A percentile compares a stretch with the other conserved stretches of the same genome.
Conservation (phyloP, 2,888 invertebrate genomes). For the Thecocarcelia acutangulata region DNA sequence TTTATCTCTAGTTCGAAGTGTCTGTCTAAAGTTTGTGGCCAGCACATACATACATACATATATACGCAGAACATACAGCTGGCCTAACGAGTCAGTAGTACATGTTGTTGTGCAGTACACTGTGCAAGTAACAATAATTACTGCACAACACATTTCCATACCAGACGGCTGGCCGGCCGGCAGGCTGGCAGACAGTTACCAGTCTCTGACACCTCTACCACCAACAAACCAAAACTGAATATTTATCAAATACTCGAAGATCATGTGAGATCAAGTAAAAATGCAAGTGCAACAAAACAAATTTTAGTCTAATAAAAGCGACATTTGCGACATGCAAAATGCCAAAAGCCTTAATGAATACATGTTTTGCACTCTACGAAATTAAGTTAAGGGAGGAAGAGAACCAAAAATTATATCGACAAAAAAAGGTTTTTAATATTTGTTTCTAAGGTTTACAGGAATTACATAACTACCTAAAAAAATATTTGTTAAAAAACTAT, state of each 20-base stretch:
- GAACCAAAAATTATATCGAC: too few species aligned
- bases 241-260: constrained; percentile 46
- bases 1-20: constrained; percentile 63
- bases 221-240: constrained; percentile 22
- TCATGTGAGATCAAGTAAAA: constrained; percentile 57
- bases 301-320: constrained; percentile 64
- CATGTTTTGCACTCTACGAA: constrained; percentile 6
- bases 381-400: not conserved
- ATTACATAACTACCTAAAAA: too few species aligned
- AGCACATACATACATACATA: too few species aligned
- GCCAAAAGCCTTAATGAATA: constrained; percentile 58
- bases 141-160: constrained; percentile 30
- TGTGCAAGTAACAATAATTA: constrained; percentile 39
- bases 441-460: too few species aligned
- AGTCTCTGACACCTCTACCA: constrained; percentile 15
- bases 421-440: too few species aligned
- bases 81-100: constrained; percentile 1
- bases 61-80: constrained; percentile 55
- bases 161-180: not conserved
- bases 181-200: not conserved
- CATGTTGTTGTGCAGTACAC: not conserved
- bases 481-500: too few species aligned
- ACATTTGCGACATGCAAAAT: constrained; percentile 66
- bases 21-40: constrained; percentile 43
- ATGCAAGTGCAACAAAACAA: constrained; percentile 52